These are phyloP conservation scores for Hemiprocne comata DNA, from an alignment of 2,113 vertebrate genomes.

Conservation along the genomic window DNA sequence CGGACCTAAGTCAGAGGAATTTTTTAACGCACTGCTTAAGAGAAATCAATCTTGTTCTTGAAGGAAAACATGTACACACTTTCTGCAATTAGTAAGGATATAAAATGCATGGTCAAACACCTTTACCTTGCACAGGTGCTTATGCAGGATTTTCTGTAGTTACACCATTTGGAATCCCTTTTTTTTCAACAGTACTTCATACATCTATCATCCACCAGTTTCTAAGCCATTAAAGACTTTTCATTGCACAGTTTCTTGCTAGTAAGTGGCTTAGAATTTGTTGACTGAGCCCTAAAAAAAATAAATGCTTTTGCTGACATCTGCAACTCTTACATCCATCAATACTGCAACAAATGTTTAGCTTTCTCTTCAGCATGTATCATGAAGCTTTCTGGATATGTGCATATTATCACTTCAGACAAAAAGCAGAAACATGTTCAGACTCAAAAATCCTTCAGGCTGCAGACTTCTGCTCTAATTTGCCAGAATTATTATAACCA, in stretches of 20 bases:
- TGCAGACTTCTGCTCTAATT: not conserved
- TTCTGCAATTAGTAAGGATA: not conserved
- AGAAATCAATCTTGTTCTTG: no score
- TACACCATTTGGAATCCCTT: not conserved
- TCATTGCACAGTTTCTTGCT: not conserved
- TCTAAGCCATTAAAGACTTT: not conserved
- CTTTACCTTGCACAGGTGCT: not conserved
- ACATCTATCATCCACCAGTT: not conserved
- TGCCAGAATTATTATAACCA: not conserved
- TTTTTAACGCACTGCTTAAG: no score
- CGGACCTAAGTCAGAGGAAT: not conserved
- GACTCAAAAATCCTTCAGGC: not conserved
- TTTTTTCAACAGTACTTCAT: not conserved
- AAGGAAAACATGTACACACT: not conserved
- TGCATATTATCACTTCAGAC: not conserved
- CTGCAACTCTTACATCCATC: not conserved
- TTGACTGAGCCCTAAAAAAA: not conserved
- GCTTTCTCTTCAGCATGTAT: not conserved
- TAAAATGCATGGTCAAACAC: not conserved
- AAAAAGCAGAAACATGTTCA: not conserved
- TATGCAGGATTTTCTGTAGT: not conserved
- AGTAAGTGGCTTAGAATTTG: not conserved
- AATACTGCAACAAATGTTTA: not conserved
- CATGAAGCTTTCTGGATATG: not conserved
- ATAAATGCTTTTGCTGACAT: not conserved